Base-by-base conservation (phyloP, 2,113 vertebrate genomes). In the Trachemys scripta region DNA sequence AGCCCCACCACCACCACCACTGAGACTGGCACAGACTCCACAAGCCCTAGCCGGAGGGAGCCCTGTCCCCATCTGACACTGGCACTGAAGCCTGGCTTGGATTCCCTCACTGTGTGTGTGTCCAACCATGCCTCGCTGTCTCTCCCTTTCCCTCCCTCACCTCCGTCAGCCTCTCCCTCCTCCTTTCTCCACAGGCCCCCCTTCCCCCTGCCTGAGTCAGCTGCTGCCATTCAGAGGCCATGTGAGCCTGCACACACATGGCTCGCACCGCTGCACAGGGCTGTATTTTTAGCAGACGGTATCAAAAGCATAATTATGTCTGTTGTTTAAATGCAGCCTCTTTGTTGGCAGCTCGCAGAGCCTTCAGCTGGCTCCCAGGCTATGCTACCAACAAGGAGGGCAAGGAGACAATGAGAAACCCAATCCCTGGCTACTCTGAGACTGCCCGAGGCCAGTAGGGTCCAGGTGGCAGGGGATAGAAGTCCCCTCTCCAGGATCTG, bases 281-380 rank as follows among this genome's bases (percentile, higher is more conserved):
- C 93, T 87, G 96, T 97, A 97, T 97, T 97, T 97, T 97, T 96
- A 95, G 96, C 96, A 95, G 93, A 57, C 92, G 65, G 90, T 92
- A 95, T 92, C 96, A 95, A 85, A 92, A 96, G 95, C 96, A 87
- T 91, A 89, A 92, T 92, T 89, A 91, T 87, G 96, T 82, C 92
- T 96, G 85, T 92, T 89, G 93, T 91, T 95, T 94, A 78, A 95
- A 94, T 11, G 96, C 92, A 85, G 88, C 53, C 95, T 94, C 95
- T 90, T 87, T 82, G 38, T 11, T 83, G n/a, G 27, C 83, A 35
- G 56, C 83, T 24, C 12, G 14, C 38, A 80, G 50, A 93, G 96
- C 83, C 94, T 62, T 93, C 82, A 84, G 88, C 94, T 90, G 88
- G 88, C 45, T 72, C 35, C 81, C n/a, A 6, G 3, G 80, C 57